A percentile compares a stretch with the other conserved stretches of the same genome.
phyloP scores from a whole-genome alignment of 2,113 vertebrate species.

The Pterophyllum scalare region DNA sequence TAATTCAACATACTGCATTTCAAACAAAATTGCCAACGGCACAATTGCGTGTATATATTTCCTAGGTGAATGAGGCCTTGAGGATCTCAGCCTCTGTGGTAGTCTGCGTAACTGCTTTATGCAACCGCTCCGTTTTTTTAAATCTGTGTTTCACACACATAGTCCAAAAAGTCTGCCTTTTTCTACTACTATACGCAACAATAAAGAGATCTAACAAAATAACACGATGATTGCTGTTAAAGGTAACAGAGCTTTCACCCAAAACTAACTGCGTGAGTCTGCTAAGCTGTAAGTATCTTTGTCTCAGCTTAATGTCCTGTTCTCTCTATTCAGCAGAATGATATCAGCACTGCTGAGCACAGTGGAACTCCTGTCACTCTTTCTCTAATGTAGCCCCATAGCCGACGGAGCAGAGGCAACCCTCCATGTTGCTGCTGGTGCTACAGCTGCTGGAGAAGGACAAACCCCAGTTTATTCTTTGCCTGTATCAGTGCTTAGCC shows the following conservation, averaged over 20 bases:
- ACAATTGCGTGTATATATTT: neutral
- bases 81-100: too few species aligned
- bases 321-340: conserved; percentile 29
- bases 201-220: neutral
- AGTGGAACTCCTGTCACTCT: conserved; percentile 23
- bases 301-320: neutral
- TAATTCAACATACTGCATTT: neutral
- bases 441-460: conserved; percentile 1
- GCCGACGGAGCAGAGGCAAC: conserved; percentile 34
- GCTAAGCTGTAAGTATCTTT: neutral
- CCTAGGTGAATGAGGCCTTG: neutral
- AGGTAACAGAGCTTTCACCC: neutral
- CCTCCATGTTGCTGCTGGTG: neutral
- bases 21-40: too few species aligned
- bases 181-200: neutral
- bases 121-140: neutral
- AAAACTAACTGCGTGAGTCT: neutral
- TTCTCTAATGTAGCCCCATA: conserved; percentile 28
- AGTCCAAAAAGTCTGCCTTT: neutral
- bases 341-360: neutral
- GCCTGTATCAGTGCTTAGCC: conserved; percentile 50
- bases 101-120: neutral
- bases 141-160: too few species aligned
- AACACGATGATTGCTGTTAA: neutral
- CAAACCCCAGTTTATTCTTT: neutral